Conservation (phyloP, 1,140 invertebrate species). For the Venustaconcha ellipsiformis region DNA sequence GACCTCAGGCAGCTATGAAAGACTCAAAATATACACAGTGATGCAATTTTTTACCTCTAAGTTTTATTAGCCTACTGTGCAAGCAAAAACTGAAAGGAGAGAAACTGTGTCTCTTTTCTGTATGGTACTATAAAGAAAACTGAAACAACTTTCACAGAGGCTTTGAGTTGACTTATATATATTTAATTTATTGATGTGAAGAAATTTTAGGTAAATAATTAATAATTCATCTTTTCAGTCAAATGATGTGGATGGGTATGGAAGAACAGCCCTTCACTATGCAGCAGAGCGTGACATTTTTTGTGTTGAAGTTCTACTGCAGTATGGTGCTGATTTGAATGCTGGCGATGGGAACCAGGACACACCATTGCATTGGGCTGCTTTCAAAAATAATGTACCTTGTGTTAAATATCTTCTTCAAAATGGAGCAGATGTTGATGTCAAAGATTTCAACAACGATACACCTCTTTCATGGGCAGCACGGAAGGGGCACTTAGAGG, state of each 20-base stretch:
- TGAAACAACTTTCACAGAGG: too few species aligned
- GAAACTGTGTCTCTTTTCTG: too few species aligned
- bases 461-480: conserved; percentile 83
- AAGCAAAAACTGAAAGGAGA: too few species aligned
- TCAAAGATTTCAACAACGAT: conserved; percentile 67
- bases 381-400: conserved; percentile 59
- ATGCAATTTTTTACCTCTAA: too few species aligned
- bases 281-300: conserved; percentile 60
- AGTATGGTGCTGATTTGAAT: conserved; percentile 58
- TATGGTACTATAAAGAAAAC: too few species aligned
- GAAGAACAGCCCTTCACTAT: conserved; percentile 62
- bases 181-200: too few species aligned
- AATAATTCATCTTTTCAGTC: conserved; percentile 35
- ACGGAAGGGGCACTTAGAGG: conserved; percentile 88
- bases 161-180: too few species aligned
- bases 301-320: conserved; percentile 53
- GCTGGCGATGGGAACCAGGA: conserved; percentile 56
- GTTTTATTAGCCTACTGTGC: too few species aligned
- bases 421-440: conserved; percentile 68
- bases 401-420: conserved; percentile 68
- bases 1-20: too few species aligned
- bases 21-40: too few species aligned
- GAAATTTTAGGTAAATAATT: too few species aligned
- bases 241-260: conserved; percentile 63
- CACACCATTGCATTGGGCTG: conserved; percentile 66